These are phyloP conservation scores for Hippocampus barbouri DNA, from an alignment of 2,113 vertebrate genomes.

Conservation along the genomic window DNA sequence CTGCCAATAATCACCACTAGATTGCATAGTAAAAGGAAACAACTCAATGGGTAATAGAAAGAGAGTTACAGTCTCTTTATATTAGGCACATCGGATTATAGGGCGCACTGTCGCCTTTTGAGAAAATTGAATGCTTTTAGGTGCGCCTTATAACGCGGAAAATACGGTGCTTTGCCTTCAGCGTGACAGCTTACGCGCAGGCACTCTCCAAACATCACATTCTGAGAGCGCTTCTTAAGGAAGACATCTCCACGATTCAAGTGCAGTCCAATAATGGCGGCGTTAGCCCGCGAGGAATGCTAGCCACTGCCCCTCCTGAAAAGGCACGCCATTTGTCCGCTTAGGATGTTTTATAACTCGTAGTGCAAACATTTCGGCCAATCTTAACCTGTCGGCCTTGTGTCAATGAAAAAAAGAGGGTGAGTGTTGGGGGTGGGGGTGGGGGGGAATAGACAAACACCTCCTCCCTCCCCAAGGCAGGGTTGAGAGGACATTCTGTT, in stretches of 20 bases:
- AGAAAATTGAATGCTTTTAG: too few relatives aligned
- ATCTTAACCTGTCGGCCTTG: slow-evolving; percentile 50
- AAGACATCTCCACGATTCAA: slow-evolving; percentile 56
- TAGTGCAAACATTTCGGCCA: slow-evolving; percentile 58
- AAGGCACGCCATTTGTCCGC: slow-evolving; percentile 55
- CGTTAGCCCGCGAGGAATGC: slow-evolving; percentile 41
- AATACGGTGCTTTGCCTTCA: slow-evolving; percentile 41
- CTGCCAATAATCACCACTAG: too few relatives aligned
- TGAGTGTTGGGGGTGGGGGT: slow-evolving; percentile 20
- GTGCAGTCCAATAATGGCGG: slow-evolving; percentile 58
- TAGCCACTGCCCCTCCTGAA: slow-evolving; percentile 53
- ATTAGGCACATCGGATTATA: too few relatives aligned
- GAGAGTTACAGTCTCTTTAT: too few relatives aligned
- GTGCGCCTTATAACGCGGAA: too few relatives aligned
- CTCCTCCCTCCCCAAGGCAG: background rate
- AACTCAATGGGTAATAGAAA: too few relatives aligned
- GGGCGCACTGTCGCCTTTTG: too few relatives aligned
- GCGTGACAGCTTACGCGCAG: slow-evolving; percentile 42
- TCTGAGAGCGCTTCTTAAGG: slow-evolving; percentile 55
- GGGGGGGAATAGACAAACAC: slow-evolving; percentile 8
- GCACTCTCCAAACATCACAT: slow-evolving; percentile 51
- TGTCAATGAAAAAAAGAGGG: slow-evolving; percentile 50
- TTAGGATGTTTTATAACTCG: slow-evolving; percentile 69
- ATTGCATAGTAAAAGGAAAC: too few relatives aligned
- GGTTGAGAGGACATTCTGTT: slow-evolving; percentile 52